These are phyloP conservation scores for Parnassius glacialis DNA, from an alignment of 2,888 invertebrate genomes.

Conservation along the genomic window DNA sequence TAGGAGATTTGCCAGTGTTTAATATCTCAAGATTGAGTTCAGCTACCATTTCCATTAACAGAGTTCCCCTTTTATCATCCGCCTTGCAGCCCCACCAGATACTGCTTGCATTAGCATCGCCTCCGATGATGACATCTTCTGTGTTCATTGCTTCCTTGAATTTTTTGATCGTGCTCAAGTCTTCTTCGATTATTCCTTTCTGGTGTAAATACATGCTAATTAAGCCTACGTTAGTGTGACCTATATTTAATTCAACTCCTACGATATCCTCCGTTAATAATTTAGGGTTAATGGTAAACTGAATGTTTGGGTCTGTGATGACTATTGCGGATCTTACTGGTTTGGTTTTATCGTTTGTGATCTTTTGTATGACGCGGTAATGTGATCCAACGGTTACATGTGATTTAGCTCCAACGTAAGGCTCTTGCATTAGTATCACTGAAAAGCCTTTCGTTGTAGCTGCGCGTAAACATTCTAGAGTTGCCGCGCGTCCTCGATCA, in stretches of 20 bases:
- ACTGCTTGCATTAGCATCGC: no score
- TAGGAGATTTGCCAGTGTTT: no score
- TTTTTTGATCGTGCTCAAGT: background rate
- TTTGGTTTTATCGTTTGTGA: background rate
- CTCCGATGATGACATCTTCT: no score
- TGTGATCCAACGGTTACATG: no score
- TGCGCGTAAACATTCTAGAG: no score
- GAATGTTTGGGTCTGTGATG: background rate
- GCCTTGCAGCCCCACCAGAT: no score
- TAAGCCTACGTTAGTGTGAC: background rate
- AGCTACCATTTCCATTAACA: no score
- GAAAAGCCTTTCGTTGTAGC: no score
- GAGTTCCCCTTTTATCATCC: no score
- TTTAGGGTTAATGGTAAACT: background rate
- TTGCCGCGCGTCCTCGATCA: background rate
- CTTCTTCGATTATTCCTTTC: background rate
- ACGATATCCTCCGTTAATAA: background rate
- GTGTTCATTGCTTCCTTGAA: background rate
- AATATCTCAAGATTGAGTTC: no score
- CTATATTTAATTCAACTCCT: background rate
- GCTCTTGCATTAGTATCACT: background rate
- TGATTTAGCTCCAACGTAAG: background rate
- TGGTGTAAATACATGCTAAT: background rate
- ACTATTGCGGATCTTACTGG: background rate
- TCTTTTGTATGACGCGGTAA: no score